A percentile compares a stretch with the other conserved stretches of the same genome.
These are phyloP conservation scores for Trilocha varians DNA, from an alignment of 2,888 invertebrate species.

Conservation along the genomic window DNA sequence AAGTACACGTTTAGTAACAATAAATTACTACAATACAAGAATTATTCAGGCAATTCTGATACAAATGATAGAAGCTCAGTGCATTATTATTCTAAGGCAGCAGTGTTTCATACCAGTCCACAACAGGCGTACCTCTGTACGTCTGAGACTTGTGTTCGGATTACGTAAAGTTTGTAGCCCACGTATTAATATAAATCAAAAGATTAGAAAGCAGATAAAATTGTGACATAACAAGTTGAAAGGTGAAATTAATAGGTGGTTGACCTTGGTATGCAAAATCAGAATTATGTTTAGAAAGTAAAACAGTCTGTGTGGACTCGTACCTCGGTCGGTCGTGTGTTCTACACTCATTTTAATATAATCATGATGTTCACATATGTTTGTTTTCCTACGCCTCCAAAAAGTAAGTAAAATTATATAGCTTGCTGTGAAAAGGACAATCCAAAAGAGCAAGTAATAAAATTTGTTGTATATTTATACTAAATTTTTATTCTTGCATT, in stretches of 20 bases:
- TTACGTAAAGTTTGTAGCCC: not conserved
- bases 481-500: no score
- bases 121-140: no score
- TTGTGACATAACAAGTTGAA: slow-evolving; percentile 55
- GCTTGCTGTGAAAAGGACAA: no score
- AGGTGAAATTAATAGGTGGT: slow-evolving; percentile 54
- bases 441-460: no score
- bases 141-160: no score
- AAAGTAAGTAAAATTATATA: slow-evolving; percentile 35
- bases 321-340: slow-evolving; percentile 7
- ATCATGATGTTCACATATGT: slow-evolving; percentile 44
- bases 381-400: slow-evolving; percentile 41
- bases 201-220: slow-evolving; percentile 44
- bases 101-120: no score
- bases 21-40: no score
- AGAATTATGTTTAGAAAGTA: slow-evolving; percentile 4
- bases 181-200: not conserved
- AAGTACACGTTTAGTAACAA: no score
- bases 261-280: slow-evolving; percentile 26
- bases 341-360: slow-evolving; percentile 8
- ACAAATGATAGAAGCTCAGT: no score
- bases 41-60: no score
- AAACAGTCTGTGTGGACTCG: slow-evolving; percentile 10
- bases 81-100: no score
- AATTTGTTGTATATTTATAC: no score